phyloP scores from a whole-genome alignment of 2,888 invertebrate genomes.

The Agonopterix heracliana region DNA sequence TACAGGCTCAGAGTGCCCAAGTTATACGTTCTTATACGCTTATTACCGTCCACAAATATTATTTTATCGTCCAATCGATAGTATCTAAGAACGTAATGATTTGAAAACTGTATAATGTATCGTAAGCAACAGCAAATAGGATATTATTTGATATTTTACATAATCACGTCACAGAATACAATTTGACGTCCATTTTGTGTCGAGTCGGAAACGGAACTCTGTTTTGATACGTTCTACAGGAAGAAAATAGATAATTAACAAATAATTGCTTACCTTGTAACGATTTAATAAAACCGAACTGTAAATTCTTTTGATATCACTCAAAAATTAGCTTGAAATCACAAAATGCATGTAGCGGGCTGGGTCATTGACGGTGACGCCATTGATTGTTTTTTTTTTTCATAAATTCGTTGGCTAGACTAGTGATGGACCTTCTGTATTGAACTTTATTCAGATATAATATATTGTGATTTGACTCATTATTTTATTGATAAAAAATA shows the following conservation, averaged over 20 bases:
- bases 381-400: slow-evolving; percentile 41
- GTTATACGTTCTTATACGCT: no score
- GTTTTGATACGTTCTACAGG: slow-evolving; percentile 12
- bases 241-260: slow-evolving; percentile 2
- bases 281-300: slow-evolving; percentile 22
- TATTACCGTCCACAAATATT: no score
- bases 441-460: no score
- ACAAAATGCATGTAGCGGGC: slow-evolving; percentile 47
- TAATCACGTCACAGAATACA: slow-evolving; percentile 64
- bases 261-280: slow-evolving; percentile 34
- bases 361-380: slow-evolving; percentile 42
- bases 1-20: no score
- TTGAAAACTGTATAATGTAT: no score
- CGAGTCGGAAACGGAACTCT: slow-evolving; percentile 24
- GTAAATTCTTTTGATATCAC: slow-evolving; percentile 15
- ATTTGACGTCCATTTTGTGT: slow-evolving; percentile 71
- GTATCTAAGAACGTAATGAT: no score
- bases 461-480: no score
- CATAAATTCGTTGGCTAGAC: slow-evolving; percentile 43
- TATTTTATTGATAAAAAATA: no score
- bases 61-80: no score
- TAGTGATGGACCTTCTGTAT: no score
- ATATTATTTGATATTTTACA: slow-evolving; percentile 40
- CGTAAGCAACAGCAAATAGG: no score
- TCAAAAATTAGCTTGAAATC: slow-evolving; percentile 24